phyloP scores from a whole-genome alignment of 1,140 invertebrate genomes.

The Eumaeus atala region DNA sequence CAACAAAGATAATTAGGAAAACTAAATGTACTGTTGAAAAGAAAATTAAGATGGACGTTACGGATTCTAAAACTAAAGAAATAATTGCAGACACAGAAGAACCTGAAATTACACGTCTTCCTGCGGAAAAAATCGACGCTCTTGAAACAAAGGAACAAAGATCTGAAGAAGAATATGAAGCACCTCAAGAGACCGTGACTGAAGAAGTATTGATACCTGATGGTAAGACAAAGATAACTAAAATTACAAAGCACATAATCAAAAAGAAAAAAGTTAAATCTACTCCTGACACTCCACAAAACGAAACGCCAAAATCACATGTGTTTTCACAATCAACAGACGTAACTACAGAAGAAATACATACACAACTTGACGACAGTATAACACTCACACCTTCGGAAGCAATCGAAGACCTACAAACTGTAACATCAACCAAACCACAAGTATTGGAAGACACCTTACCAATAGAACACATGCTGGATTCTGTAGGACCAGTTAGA shows the following conservation, averaged over 20 bases:
- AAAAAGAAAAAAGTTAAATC: slow-evolving; percentile 33
- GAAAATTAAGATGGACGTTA: too few species aligned
- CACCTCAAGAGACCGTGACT: slow-evolving; percentile 4
- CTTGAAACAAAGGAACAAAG: background rate
- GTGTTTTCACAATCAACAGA: background rate
- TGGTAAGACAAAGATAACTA: too few species aligned
- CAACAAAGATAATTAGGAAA: slow-evolving; percentile 39
- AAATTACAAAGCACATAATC: slow-evolving; percentile 20
- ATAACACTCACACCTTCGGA: background rate
- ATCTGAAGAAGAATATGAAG: background rate
- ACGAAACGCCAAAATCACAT: background rate
- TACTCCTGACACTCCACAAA: background rate
- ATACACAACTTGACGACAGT: slow-evolving; percentile 4
- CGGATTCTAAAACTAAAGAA: too few species aligned
- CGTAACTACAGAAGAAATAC: slow-evolving; percentile 1
- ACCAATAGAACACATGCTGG: background rate
- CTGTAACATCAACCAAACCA: background rate
- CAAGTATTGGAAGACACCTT: background rate
- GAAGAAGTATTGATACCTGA: slow-evolving; percentile 9
- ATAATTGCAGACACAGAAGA: too few species aligned
- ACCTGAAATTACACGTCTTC: too few species aligned
- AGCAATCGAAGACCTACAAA: background rate
- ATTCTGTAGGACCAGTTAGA: background rate
- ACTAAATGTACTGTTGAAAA: background rate
- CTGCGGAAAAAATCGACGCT: too few species aligned